Conservation (phyloP, 2,113 vertebrate genomes). For the Ranitomeya imitator region DNA sequence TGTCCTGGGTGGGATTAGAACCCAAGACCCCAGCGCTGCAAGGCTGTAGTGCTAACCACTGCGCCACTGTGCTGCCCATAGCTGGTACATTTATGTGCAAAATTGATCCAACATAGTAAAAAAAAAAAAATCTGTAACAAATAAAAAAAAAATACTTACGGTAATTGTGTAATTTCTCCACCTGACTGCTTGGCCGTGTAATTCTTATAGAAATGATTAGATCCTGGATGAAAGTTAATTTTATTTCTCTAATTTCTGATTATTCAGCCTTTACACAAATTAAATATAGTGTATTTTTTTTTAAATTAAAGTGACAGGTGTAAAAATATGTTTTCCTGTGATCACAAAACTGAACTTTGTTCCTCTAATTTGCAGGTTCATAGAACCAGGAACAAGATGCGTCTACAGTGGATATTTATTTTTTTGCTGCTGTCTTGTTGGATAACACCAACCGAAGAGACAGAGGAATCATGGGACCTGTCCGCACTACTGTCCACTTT, state of each 20-base stretch:
- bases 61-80: too few species aligned
- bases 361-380: conserved; percentile 10
- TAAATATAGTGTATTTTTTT: neutral
- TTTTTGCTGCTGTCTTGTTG: neutral
- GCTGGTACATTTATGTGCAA: too few species aligned
- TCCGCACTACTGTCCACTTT: neutral
- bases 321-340: neutral
- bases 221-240: neutral
- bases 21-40: too few species aligned
- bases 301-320: neutral
- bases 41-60: too few species aligned
- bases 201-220: neutral
- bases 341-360: neutral
- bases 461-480: neutral
- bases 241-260: neutral
- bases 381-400: conserved; percentile 5
- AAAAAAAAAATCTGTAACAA: too few species aligned
- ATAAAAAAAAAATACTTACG: too few species aligned
- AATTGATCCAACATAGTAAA: too few species aligned
- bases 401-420: conserved; percentile 4
- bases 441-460: neutral
- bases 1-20: too few species aligned
- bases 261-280: neutral
- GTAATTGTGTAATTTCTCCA: neutral
- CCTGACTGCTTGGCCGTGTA: neutral